Base-by-base conservation (phyloP, 2,113 vertebrate genomes). In the Daboia siamensis region DNA sequence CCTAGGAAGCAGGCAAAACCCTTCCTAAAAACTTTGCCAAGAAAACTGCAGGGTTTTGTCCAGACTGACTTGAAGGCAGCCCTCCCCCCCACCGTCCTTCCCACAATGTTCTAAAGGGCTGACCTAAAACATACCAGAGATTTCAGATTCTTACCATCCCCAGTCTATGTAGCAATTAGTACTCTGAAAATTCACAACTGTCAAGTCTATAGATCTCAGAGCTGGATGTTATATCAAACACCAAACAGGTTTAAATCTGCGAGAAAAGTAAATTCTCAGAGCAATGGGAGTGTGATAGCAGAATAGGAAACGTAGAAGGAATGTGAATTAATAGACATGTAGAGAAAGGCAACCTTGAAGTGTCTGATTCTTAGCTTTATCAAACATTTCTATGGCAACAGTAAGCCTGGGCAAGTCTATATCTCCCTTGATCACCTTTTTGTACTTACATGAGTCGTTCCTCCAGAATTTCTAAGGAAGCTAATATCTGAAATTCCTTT, bases 381-480 rank as follows among this genome's bases (percentile, higher is more conserved):
- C 29, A 33, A 69, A 69, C 2, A 69, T 33, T n/a, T 69, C 29
- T 33, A n/a, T 69, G 29, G 12, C 29, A 64, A 64, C 26, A 64
- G 13, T 64, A 64, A 64, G n/a, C 26, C 4, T 55, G 6, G 20
- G 39, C 23, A 55, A 29, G 24, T 54, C 51, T 26, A 15, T 7
- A 48, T 29, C 12, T 13, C 46, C 51, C 57, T n/a, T 57, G 24
- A 21, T 21, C 39, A 84, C 12, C 24, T 93, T 23, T 26, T 93
- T 90, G 46, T 94, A 97, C 98, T 98, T 95, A 99, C 98, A 97
- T 57, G 44, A 99, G 95, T 74, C 98, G 97, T 59, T 91, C 93
- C 91, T 99, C 98, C 92, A 98, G 94, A 51, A 95, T 55, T 92
- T 95, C 97, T 90, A 98, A 89, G 20, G 96, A 90, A 91, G 94